Conservation (phyloP, 2,113 vertebrate species). For the Hippocampus barbouri region DNA sequence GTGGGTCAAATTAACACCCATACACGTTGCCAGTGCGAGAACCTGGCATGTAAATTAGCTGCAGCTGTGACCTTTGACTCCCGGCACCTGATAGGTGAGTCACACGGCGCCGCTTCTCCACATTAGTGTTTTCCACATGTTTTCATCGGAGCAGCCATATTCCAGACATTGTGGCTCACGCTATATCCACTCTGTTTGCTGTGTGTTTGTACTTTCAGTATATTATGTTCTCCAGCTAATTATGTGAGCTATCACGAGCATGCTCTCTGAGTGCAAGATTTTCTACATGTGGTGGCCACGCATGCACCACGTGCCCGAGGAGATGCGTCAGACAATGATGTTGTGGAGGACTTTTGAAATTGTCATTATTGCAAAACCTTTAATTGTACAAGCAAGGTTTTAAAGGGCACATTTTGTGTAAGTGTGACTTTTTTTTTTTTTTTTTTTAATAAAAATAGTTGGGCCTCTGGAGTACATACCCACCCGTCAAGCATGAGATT, state of each 20-base stretch:
- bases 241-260: constrained; percentile 19
- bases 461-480: not conserved
- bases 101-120: constrained; percentile 47
- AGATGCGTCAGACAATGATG: not conserved
- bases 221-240: constrained; percentile 21
- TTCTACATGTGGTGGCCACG: constrained; percentile 42
- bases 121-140: constrained; percentile 48
- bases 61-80: constrained; percentile 69
- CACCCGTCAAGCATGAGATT: not conserved
- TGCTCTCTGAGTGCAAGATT: constrained; percentile 1
- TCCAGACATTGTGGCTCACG: constrained; percentile 28
- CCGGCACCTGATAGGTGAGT: constrained; percentile 73
- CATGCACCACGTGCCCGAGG: constrained; percentile 13
- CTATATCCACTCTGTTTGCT: constrained; percentile 6
- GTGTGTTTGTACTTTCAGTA: constrained; percentile 19
- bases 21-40: constrained; percentile 43
- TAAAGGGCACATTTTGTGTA: not conserved
- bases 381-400: not conserved
- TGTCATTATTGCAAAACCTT: not conserved
- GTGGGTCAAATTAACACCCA: constrained; percentile 44
- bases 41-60: constrained; percentile 67
- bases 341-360: not conserved
- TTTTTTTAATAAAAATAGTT: not conserved
- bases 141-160: constrained; percentile 45
- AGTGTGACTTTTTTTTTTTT: not conserved